Percentiles rank a stretch among this genome's conserved stretches.
Conservation (phyloP, 2,888 invertebrate genomes). For the Cosmia trapezina region DNA sequence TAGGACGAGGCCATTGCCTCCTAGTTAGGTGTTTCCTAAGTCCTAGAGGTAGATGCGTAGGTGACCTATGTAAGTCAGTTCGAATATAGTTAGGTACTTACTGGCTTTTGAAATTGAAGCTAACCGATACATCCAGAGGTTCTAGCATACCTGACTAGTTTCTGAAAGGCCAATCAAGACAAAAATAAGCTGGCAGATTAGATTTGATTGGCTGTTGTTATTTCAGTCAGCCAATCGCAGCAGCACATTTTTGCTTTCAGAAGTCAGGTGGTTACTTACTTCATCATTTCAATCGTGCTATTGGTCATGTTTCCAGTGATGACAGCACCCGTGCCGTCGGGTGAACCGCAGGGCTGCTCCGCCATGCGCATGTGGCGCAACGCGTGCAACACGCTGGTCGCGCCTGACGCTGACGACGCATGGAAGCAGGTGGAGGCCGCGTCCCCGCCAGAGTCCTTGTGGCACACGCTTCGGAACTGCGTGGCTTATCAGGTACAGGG, state of each 20-base stretch:
- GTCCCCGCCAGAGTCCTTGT: constrained; percentile 78
- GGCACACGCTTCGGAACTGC: constrained; percentile 86
- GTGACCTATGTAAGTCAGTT: no score
- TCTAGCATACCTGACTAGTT: neutral
- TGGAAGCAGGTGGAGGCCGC: constrained; percentile 79
- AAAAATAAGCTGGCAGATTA: neutral
- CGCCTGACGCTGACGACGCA: constrained; percentile 77
- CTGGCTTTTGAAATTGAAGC: neutral
- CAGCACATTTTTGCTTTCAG: neutral
- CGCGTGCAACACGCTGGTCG: constrained; percentile 80
- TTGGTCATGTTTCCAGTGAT: constrained; percentile 38
- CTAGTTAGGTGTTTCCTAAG: neutral
- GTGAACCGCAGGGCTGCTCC: constrained; percentile 77
- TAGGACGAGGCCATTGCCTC: constrained; percentile 10
- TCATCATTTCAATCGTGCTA: neutral
- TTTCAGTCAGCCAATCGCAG: neutral
- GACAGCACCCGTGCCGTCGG: constrained; percentile 66
- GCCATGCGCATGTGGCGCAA: constrained; percentile 84
- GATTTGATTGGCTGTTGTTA: neutral
- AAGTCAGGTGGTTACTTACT: neutral
- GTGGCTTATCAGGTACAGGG: constrained; percentile 83
- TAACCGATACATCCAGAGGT: neutral
- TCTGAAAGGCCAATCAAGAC: neutral
- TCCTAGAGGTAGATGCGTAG: neutral
- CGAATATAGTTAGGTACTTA: neutral